Conservation (phyloP, 2,888 invertebrate species). For the Parnassius glacialis region DNA sequence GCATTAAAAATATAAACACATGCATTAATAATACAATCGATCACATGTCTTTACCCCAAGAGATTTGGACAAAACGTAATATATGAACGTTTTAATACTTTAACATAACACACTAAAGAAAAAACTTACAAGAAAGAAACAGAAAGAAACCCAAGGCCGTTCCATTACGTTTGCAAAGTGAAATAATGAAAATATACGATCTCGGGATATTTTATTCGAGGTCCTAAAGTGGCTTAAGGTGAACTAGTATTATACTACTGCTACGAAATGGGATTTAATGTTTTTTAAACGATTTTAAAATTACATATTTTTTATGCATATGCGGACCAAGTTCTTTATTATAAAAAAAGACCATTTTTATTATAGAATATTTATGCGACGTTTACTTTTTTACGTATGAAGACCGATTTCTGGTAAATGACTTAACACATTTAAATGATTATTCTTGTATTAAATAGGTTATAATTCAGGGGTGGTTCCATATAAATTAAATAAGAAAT, state of each 20-base stretch:
- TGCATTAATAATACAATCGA: conserved; percentile 13
- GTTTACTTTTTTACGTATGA: no score
- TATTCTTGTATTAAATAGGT: no score
- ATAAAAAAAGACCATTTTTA: no score
- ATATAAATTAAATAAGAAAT: no score
- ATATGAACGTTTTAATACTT: conserved; percentile 17
- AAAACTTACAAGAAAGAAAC: conserved; percentile 8
- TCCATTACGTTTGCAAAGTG: conserved; percentile 22
- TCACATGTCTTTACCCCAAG: conserved; percentile 6
- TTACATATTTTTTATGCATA: background rate
- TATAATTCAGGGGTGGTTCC: no score
- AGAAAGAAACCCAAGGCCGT: conserved; percentile 15
- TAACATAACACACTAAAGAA: conserved; percentile 9
- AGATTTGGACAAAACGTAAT: conserved; percentile 13
- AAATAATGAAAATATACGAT: conserved; percentile 26
- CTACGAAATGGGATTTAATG: background rate
- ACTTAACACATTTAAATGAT: no score
- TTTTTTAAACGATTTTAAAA: conserved; percentile 2
- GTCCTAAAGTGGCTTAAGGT: background rate
- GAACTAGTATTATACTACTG: conserved; percentile 1
- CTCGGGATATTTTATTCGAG: conserved; percentile 13
- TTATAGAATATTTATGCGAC: no score
- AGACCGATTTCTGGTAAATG: no score
- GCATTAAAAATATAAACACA: conserved; percentile 1
- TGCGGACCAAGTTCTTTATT: no score